Conservation (phyloP, 2,797 vertebrate species). For the Eulemur coronatus region DNA sequence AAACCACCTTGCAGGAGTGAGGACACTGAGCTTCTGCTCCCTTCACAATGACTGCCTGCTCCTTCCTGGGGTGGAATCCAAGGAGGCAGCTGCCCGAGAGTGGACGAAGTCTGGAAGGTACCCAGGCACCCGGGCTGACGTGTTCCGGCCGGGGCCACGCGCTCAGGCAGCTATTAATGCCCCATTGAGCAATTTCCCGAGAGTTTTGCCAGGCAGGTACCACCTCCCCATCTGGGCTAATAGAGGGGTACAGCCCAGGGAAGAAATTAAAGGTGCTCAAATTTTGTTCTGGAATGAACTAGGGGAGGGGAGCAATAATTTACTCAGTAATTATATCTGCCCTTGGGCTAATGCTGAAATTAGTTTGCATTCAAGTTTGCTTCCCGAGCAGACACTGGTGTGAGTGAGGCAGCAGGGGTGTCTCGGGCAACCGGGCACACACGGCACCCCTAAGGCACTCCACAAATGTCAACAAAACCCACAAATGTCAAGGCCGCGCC, state of each 20-base stretch:
- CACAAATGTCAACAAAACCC: background rate
- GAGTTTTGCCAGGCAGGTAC: background rate
- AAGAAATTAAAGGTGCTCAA: background rate
- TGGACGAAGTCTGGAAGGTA: background rate
- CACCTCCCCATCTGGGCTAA: background rate
- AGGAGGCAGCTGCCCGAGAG: background rate
- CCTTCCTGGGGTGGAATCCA: background rate
- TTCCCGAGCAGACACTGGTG: background rate
- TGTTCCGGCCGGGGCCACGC: background rate
- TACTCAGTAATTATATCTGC: background rate
- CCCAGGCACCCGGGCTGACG: background rate
- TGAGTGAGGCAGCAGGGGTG: rapidly evolving
- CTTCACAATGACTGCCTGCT: background rate
- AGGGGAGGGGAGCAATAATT: background rate
- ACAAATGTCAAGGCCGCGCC: background rate
- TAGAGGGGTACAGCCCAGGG: background rate
- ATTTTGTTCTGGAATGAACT: background rate
- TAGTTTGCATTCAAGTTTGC: background rate
- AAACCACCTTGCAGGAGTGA: background rate
- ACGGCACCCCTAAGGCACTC: background rate
- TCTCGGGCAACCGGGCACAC: rapidly evolving
- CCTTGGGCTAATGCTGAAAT: background rate
- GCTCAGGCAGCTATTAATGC: background rate
- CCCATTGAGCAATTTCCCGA: slow-evolving; percentile 17
- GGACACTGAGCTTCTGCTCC: background rate